Conservation (phyloP, 2,113 vertebrate genomes). For the Dipodomys spectabilis region DNA sequence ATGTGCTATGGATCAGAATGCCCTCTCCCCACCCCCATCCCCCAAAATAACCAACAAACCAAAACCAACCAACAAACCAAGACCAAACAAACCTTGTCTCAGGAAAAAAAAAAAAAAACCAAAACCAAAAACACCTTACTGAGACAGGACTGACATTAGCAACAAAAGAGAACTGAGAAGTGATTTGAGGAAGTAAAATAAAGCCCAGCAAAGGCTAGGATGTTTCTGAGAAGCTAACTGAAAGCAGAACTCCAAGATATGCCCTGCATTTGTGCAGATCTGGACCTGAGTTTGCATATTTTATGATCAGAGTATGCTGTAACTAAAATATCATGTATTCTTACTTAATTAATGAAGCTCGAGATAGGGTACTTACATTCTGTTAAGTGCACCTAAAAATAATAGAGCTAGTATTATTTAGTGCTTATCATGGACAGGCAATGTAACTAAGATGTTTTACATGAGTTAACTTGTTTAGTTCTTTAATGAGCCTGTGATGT, state of each 20-base stretch:
- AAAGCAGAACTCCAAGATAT: constrained; percentile 81
- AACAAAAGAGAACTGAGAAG: constrained; percentile 83
- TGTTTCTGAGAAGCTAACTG: constrained; percentile 70
- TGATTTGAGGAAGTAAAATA: constrained; percentile 84
- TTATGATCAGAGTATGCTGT: constrained; percentile 55
- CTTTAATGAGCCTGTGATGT: neutral
- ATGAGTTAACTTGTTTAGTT: constrained; percentile 14
- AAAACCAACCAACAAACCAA: too few relatives aligned
- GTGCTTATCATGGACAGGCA: neutral
- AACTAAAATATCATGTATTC: constrained; percentile 56
- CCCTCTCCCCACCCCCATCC: neutral
- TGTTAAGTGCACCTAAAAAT: constrained; percentile 22
- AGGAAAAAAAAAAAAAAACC: neutral
- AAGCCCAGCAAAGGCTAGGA: constrained; percentile 72
- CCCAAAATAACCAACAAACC: too few relatives aligned
- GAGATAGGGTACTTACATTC: constrained; percentile 44
- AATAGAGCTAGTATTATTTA: constrained; percentile 40
- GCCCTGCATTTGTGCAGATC: constrained; percentile 15
- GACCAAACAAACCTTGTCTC: too few relatives aligned
- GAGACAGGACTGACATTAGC: neutral
- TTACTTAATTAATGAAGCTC: constrained; percentile 49
- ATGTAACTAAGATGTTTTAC: neutral
- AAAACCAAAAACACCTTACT: neutral
- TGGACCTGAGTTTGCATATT: constrained; percentile 77
- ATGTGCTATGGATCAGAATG: constrained; percentile 26